Conservation (phyloP, 2,113 vertebrate genomes). For the Sialia sialis region DNA sequence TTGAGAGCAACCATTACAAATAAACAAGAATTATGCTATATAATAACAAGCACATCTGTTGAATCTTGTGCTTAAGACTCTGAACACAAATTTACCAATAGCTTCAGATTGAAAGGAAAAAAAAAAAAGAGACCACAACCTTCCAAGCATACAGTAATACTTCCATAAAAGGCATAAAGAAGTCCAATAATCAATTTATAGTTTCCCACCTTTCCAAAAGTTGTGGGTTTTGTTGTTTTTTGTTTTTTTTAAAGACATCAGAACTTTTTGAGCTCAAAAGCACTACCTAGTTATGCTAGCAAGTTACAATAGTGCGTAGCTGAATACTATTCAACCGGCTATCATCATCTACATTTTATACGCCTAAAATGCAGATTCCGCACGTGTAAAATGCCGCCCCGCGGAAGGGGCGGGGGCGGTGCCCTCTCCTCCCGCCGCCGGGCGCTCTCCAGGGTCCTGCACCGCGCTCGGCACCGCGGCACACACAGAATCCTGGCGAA, state of each 20-base stretch:
- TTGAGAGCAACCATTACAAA: neutral
- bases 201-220: neutral
- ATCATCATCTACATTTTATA: neutral
- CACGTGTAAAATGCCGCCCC: too few species aligned
- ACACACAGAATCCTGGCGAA: fast-evolving
- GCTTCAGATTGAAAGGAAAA: neutral
- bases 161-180: neutral
- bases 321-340: neutral
- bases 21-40: neutral
- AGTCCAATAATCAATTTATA: neutral
- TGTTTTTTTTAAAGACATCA: neutral
- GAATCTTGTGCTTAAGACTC: neutral
- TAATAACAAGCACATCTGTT: neutral
- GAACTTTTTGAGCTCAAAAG: neutral
- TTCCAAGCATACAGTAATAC: neutral
- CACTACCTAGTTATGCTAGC: neutral
- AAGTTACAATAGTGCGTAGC: fast-evolving
- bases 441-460: conserved; percentile 12
- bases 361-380: too few species aligned
- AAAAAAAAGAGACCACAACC: neutral
- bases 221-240: too few species aligned
- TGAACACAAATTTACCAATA: neutral
- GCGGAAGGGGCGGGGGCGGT: too few species aligned
- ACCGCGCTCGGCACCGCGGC: fast-evolving
- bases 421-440: too few species aligned